Evolutionary conservation across 2,797 vertebrate genomes (phyloP), one percentile per base, ranked within the genome.

Genomic region (Lagodon rhomboides): DNA sequence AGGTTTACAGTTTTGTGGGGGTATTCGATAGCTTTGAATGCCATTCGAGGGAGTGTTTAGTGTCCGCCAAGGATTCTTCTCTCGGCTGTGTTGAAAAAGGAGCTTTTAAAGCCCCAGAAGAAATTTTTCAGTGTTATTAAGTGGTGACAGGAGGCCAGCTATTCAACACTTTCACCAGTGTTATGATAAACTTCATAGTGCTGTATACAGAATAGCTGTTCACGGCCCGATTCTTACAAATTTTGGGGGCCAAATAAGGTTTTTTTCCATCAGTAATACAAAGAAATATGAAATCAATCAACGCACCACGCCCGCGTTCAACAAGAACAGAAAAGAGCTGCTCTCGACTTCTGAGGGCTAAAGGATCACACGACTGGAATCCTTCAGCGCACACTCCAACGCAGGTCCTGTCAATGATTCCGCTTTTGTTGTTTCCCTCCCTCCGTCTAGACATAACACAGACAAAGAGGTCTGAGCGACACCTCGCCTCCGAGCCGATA

Each of bases 381-480:
- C 79, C 74, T 7, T 87, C 86, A 71, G 50, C 0, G 7, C 3
- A n/a, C 55, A 50, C 72, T 56, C 73, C 53, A 60, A 2, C 11
- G 10, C 7, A 43, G 75, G 13, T 30, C 73, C n/a, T 46, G 63
- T 77, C 77, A 47, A 62, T 47, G 59, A 61, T 76, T 84, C 60
- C 43, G 46, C 72, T 77, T 72, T 71, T 65, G 61, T 79, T 73
- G 73, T 71, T 84, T 58, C 51, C n/a, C 44, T 75, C 43, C 46
- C 6, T 15, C 55, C 0, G 50, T 74, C 66, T 54, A 87, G 87
- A 89, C 88, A 70, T 54, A 91, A 87, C 75, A 53, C 87, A 85
- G 82, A 86, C 77, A 0, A 20, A 25, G n/a, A 49, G 15, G 68
- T 30, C 18, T 34, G 75, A 85, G 64, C 16, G 53, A 77, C 73